Base-by-base conservation (phyloP, 2,113 vertebrate genomes). In the Tragelaphus strepsiceros region DNA sequence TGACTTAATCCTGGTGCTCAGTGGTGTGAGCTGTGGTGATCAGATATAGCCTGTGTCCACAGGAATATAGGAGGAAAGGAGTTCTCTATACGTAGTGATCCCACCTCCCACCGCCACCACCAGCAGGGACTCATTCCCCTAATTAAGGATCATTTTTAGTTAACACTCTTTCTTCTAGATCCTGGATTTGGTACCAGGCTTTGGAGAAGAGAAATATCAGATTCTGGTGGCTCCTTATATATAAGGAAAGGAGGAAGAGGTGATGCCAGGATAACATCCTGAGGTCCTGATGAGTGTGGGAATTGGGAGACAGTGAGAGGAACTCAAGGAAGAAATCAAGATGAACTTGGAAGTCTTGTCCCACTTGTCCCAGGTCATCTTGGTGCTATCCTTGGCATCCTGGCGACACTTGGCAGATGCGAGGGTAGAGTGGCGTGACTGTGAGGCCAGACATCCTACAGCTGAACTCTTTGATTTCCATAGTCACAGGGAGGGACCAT, bases 381-480 rank as follows among this genome's bases (percentile, higher is more conserved):
- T 26, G 53, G 67, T 46, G 22, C 71, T 14, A 2, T 13, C 84
- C 21, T 58, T 10, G 11, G 64, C 39, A 11, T 13, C 39, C 28
- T 7, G 51, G 26, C 26, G 3, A 1, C 16, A 30, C 59, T 51
- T 26, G 1, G n/a, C n/a, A 51, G 49, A 35, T 53, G 21, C 26
- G 2, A 21, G 0, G 5, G 51, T 2, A 5, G 10, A 8, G 2
- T 56, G 59, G 43, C 2, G 53, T 5, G 35, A 39, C 4, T 2
- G 2, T 32, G 53, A 74, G 64, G 22, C 67, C 22, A 21, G n/a
- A 49, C 22, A 26, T 43, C 51, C 35, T 32, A 21, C 3, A 5
- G 19, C 7, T 54, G 81, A 71, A 26, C 19, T 26, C 30, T n/a
- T 35, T 24, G 10, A 35, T 54, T 91, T 77, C 59, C 14, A 16